phyloP scores from a whole-genome alignment of 2,888 invertebrate genomes.

The Tiphia femorata region DNA sequence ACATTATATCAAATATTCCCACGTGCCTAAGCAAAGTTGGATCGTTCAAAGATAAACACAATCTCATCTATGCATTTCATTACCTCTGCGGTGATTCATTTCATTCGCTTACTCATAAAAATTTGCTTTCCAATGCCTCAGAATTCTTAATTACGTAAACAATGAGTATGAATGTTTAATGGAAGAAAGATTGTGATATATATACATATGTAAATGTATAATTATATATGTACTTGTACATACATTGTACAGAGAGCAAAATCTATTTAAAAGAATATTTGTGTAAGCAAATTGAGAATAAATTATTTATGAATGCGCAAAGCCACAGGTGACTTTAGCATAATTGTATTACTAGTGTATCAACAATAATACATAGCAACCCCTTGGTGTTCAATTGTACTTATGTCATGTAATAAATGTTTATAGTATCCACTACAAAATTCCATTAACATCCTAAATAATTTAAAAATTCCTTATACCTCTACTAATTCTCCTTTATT shows the following conservation, averaged over 20 bases:
- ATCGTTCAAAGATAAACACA: too few relatives aligned
- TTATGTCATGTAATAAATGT: constrained; percentile 68
- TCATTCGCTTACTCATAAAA: constrained; percentile 2
- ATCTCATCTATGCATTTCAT: too few relatives aligned
- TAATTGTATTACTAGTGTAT: constrained; percentile 43
- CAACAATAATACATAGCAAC: constrained; percentile 58
- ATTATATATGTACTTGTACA: constrained; percentile 51
- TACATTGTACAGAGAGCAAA: constrained; percentile 59
- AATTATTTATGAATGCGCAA: constrained; percentile 55
- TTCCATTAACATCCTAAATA: too few relatives aligned
- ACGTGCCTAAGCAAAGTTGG: too few relatives aligned
- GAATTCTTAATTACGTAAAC: constrained; percentile 19
- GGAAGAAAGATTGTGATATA: constrained; percentile 29
- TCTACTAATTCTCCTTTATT: too few relatives aligned
- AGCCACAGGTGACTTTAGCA: constrained; percentile 30
- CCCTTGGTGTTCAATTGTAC: constrained; percentile 68
- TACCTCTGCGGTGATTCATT: too few relatives aligned
- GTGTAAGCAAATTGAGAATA: constrained; percentile 48
- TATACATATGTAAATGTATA: constrained; percentile 19
- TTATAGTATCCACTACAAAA: constrained; percentile 65
- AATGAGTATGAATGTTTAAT: constrained; percentile 17
- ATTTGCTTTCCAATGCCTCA: constrained; percentile 17
- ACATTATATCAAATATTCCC: too few relatives aligned
- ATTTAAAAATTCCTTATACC: too few relatives aligned
- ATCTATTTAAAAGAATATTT: constrained; percentile 59